Percentiles rank a stretch among this genome's conserved stretches.
phyloP scores from a whole-genome alignment of 2,888 invertebrate species.

The Vannuccia rotundouncinata region DNA sequence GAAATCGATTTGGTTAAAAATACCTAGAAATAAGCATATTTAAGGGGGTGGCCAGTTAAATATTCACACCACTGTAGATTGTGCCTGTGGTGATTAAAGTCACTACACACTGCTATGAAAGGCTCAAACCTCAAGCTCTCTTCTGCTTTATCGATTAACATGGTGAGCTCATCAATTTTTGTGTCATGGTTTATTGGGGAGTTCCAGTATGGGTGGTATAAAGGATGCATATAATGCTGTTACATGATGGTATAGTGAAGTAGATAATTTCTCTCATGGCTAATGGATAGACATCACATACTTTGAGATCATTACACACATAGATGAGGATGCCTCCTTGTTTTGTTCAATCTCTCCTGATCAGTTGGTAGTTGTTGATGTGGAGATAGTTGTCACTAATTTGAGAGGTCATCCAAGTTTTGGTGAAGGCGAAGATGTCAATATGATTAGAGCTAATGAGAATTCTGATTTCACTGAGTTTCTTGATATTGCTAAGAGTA shows the following conservation, averaged over 20 bases:
- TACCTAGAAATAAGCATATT: too few relatives aligned
- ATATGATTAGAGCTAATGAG: neutral
- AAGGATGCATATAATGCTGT: neutral
- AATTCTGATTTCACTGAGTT: neutral
- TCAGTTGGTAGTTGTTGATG: neutral
- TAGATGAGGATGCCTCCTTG: slow-evolving; percentile 11
- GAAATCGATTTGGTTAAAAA: too few relatives aligned
- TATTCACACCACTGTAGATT: too few relatives aligned
- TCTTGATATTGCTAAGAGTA: neutral
- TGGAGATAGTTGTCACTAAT: slow-evolving; percentile 2
- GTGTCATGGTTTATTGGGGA: neutral
- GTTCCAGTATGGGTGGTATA: neutral
- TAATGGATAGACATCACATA: neutral
- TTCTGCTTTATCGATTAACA: slow-evolving; percentile 10
- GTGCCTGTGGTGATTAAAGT: neutral
- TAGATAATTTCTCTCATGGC: neutral
- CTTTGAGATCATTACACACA: neutral
- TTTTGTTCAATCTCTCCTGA: neutral
- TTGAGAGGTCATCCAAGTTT: neutral
- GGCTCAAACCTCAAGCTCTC: neutral
- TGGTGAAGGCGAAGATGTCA: slow-evolving; percentile 17
- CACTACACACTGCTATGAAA: neutral
- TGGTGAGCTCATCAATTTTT: neutral
- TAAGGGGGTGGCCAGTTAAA: too few relatives aligned
- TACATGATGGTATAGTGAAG: neutral